Evolutionary conservation across 1,140 invertebrate species (phyloP), one percentile per base, ranked within the genome.

Genomic region (Daktulosphaira vitifoliae): DNA sequence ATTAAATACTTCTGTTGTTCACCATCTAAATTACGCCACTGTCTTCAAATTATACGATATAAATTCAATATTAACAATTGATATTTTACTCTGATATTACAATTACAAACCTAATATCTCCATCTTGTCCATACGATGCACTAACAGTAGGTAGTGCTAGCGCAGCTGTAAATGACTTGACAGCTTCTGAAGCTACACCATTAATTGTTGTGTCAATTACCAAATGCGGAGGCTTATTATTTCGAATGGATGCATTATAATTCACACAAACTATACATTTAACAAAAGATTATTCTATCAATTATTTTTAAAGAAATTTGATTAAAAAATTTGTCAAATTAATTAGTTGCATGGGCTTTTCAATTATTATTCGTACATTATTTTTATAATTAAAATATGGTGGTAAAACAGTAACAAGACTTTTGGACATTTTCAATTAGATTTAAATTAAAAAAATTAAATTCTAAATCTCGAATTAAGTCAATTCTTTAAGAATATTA

Each of bases 81-180:
- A 4, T 48, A 48, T 48, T 48, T 48, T 20, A 48, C 13, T n/a
- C 3, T 6, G 3, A 15, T 42, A n/a, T 7, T 15, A 15, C 13
- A 18, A 18, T 49, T n/a, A 16, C 13, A 53, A 68, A 78, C 78
- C 78, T 77, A 8, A 92, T 73, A 75, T 92, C 89, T 0, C 85
- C 87, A 20, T 82, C 80, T 71, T 90, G 87, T 0, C 90, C 90
- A 72, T 87, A 92, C 20, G 89, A 88, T 2, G 84, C 84, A 37
- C 85, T 86, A 9, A 93, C 78, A 0, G 90, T 93, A 4, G 91
- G 90, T 65, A 92, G 72, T 1, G 82, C 87, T 44, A 93, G 72
- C 2, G 87, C 83, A 23, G 83, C 80, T 0, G 86, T 86, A 70
- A 93, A 85, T 0, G 87, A 85, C 73, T 92, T 90, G 1, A 90